Evolutionary conservation across 1,140 invertebrate species (phyloP).

Genomic region (Procambarus clarkii): DNA sequence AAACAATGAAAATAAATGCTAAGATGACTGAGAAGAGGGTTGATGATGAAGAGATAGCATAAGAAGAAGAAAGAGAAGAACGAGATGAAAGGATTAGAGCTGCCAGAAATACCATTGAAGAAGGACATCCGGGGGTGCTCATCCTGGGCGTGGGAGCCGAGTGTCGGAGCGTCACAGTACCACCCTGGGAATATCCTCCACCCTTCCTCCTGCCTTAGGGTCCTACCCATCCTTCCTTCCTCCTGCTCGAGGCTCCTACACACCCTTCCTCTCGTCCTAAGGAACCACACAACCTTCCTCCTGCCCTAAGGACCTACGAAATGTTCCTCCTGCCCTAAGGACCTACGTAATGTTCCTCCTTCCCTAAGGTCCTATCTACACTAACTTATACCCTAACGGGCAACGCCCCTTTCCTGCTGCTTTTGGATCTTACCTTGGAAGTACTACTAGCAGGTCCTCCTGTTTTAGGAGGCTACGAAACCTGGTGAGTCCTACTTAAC

Average conservation of each 20-base stretch:
- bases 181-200: not conserved
- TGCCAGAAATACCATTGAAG: not conserved
- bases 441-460: too few species aligned
- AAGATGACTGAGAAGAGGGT: not conserved
- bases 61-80: not conserved
- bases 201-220: not conserved
- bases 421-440: too few species aligned
- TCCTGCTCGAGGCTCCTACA: too few species aligned
- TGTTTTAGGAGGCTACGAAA: too few species aligned
- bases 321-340: too few species aligned
- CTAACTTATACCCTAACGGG: too few species aligned
- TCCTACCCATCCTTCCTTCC: not conserved
- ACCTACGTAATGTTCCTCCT: too few species aligned
- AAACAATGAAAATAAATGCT: too few species aligned
- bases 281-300: not conserved
- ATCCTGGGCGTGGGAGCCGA: not conserved
- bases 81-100: not conserved
- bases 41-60: not conserved
- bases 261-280: not conserved
- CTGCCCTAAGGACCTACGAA: too few species aligned
- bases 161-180: not conserved
- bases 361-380: too few species aligned
- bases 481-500: too few species aligned
- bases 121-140: not conserved
- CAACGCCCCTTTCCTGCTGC: too few species aligned